Evolutionary conservation across 2,797 vertebrate species (phyloP), one percentile per base, ranked within the genome.

Genomic region (Ataeniobius toweri): DNA sequence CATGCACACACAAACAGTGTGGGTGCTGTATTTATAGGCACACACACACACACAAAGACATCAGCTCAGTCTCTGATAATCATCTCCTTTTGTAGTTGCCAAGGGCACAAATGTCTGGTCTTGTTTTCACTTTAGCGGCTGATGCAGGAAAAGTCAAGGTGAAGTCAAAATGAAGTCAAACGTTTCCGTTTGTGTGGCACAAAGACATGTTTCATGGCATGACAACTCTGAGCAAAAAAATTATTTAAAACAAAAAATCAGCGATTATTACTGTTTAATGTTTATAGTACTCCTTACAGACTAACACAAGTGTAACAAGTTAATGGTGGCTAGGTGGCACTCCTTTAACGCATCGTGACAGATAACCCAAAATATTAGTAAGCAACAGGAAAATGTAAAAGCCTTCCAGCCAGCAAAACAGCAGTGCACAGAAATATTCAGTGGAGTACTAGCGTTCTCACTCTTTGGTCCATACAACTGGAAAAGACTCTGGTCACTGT

Each of bases 61-160:
- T 56, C 73, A 77, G 55, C 70, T 73, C 48, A 51, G 83, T 81
- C 79, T 71, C 83, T 75, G 81, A 89, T 87, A 89, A 92, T 90
- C 80, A 91, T 89, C 88, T 87, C 71, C 77, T 76, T 88, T 83
- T 85, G 80, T 84, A 82, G 74, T 82, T 36, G 79, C 89, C 90
- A 92, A 92, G 85, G 88, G 80, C 84, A 89, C 39, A 73, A 81
- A 88, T 81, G 80, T 85, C 78, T 86, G 72, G 76, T 87, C 79
- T 80, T 81, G 77, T 84, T 84, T 83, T 88, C 65, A 81, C 72
- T 26, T 39, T 78, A 68, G 83, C 71, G 70, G 73, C 55, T 85
- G 83, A 88, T 79, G 87, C 74, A 81, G 73, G 77, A 73, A 79
- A 85, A 88, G 82, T 89, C 76, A 84, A 85, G 82, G 76, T 82